Evolutionary conservation across 2,888 invertebrate genomes (phyloP).

Genomic region (Brachyptera risi): DNA sequence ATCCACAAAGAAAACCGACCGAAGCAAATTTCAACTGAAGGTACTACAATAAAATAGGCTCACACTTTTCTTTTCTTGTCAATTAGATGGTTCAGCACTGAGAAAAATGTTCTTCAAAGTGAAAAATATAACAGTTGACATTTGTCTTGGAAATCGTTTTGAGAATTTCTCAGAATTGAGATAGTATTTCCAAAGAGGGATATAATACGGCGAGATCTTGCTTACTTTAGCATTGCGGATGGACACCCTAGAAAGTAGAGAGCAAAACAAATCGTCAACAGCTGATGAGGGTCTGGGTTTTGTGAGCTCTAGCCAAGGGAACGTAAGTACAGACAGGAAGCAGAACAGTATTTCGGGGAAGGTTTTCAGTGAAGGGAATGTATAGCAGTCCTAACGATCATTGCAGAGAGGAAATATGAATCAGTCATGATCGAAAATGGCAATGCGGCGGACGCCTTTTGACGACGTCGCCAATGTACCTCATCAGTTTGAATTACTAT

Average conservation of each 20-base stretch:
- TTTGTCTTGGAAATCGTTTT: slow-evolving; percentile 10
- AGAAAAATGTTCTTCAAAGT: neutral
- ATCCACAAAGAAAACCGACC: neutral
- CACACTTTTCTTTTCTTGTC: neutral
- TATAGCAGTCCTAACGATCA: neutral
- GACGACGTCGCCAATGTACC: neutral
- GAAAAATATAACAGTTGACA: slow-evolving; percentile 9
- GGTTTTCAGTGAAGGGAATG: slow-evolving; percentile 2
- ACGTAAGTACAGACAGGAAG: slow-evolving; percentile 1
- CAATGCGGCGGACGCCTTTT: too few species aligned
- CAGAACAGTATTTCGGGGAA: neutral
- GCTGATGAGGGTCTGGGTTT: slow-evolving; percentile 12
- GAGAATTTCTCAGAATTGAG: slow-evolving; percentile 7
- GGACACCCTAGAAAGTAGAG: neutral
- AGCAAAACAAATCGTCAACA: slow-evolving; percentile 20
- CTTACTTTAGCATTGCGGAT: neutral
- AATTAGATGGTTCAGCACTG: slow-evolving; percentile 2
- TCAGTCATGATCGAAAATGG: slow-evolving; percentile 11
- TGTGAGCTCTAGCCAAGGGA: too few species aligned
- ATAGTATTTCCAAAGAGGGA: slow-evolving; percentile 5
- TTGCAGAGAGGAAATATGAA: slow-evolving; percentile 8
- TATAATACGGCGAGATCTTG: too few species aligned
- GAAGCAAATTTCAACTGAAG: neutral
- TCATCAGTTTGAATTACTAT: too few species aligned
- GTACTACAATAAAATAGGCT: neutral